Conservation (phyloP, 2,888 invertebrate genomes). For the Dasysyrphus albostriatus region DNA sequence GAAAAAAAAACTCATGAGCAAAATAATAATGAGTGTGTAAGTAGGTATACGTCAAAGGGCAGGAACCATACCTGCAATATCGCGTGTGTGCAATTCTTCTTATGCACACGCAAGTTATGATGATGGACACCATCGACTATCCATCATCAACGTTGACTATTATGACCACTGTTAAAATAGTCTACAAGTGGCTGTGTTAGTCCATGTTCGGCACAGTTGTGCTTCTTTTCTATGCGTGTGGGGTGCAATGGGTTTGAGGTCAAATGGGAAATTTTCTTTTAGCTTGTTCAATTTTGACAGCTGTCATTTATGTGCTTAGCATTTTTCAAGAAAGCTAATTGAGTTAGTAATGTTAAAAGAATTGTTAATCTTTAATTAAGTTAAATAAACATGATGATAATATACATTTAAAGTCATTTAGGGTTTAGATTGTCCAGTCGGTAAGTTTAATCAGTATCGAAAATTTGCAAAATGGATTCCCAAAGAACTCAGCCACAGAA, state of each 20-base stretch:
- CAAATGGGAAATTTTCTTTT: constrained; percentile 8
- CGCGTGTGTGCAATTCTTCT: constrained; percentile 42
- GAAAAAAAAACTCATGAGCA: constrained; percentile 41
- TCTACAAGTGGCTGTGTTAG: neutral
- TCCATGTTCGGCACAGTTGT: constrained; percentile 47
- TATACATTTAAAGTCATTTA: neutral
- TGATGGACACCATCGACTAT: constrained; percentile 15
- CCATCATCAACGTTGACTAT: constrained; percentile 21
- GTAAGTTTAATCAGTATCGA: too few relatives aligned
- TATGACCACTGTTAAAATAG: constrained; percentile 26
- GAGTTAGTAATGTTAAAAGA: constrained; percentile 1
- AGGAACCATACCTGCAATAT: constrained; percentile 56
- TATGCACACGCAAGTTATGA: constrained; percentile 30
- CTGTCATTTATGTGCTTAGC: constrained; percentile 16
- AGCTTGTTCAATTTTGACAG: constrained; percentile 24
- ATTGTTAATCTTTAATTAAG: constrained; percentile 3
- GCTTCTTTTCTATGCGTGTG: constrained; percentile 39
- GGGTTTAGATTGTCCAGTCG: too few relatives aligned
- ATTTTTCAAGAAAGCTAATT: constrained; percentile 6
- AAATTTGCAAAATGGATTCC: too few relatives aligned
- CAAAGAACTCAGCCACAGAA: too few relatives aligned
- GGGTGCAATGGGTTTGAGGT: constrained; percentile 38
- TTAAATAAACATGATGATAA: too few relatives aligned
- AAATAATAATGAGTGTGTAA: constrained; percentile 69
- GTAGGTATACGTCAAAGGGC: constrained; percentile 63